These are phyloP conservation scores for Willisornis vidua DNA, from an alignment of 2,113 vertebrate species.

Conservation along the genomic window DNA sequence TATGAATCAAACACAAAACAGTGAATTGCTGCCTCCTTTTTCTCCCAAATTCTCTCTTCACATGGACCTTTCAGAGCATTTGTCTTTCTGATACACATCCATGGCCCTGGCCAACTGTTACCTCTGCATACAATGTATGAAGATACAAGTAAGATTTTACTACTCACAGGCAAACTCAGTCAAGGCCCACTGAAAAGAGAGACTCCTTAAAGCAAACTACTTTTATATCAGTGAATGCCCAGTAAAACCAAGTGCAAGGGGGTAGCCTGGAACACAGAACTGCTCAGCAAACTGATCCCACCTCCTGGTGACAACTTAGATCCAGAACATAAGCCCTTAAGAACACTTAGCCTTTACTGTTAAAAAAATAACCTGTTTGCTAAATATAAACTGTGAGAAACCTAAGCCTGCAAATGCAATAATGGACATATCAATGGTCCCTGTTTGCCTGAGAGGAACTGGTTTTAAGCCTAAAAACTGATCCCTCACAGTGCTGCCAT, in stretches of 20 bases:
- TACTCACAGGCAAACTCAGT: not conserved
- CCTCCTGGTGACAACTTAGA: not conserved
- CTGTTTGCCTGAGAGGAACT: not conserved
- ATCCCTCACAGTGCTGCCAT: not conserved
- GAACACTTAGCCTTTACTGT: not conserved
- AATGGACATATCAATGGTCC: not conserved
- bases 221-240: not conserved
- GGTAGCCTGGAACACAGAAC: not conserved
- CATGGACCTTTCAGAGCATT: not conserved
- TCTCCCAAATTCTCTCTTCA: not conserved
- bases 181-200: not conserved
- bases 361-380: not conserved
- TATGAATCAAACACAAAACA: not conserved
- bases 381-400: not conserved
- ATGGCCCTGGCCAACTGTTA: not conserved
- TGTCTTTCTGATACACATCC: not conserved
- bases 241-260: not conserved
- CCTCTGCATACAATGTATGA: not conserved
- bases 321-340: not conserved
- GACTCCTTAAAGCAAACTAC: not conserved
- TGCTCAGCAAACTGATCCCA: not conserved
- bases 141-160: not conserved
- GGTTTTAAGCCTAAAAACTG: not conserved
- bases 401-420: not conserved
- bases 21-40: not conserved